Conservation (phyloP, 2,797 vertebrate genomes). For the Melanotaenia trifasciata region DNA sequence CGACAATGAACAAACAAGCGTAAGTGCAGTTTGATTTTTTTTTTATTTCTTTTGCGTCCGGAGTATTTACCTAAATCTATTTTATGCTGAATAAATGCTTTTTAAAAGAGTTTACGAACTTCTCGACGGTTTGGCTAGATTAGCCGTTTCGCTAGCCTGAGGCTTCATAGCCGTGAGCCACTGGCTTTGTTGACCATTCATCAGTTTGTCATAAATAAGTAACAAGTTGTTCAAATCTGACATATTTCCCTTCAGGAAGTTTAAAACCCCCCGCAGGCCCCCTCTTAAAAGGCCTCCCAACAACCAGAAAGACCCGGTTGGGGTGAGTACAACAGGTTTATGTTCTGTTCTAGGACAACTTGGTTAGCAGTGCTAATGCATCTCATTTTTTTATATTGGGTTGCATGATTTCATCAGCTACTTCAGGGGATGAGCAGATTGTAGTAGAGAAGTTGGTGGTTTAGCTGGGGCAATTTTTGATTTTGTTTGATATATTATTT, state of each 20-base stretch:
- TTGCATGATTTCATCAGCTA: background rate
- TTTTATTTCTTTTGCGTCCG: rapidly evolving
- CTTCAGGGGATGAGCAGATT: background rate
- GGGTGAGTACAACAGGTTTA: slow-evolving; percentile 81
- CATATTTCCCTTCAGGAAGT: slow-evolving; percentile 75
- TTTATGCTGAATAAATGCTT: background rate
- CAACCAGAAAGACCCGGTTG: slow-evolving; percentile 91
- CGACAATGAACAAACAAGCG: slow-evolving; percentile 75
- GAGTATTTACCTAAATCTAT: rapidly evolving
- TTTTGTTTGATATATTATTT: background rate
- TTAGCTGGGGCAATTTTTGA: background rate
- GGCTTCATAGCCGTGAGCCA: background rate
- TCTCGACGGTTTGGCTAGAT: background rate
- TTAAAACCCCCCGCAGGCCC: slow-evolving; percentile 85
- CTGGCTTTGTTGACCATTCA: background rate
- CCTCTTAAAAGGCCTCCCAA: slow-evolving; percentile 84
- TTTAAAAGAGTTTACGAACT: background rate
- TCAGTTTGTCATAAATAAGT: background rate
- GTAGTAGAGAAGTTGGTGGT: background rate
- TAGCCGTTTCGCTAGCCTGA: background rate
- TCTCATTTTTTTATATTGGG: background rate
- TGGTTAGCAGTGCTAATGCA: background rate
- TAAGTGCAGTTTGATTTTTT: slow-evolving; percentile 48
- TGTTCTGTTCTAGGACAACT: background rate
- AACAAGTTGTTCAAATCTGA: background rate